Evolutionary conservation across 1,140 invertebrate species (phyloP).

Genomic region (Ylistrum balloti): DNA sequence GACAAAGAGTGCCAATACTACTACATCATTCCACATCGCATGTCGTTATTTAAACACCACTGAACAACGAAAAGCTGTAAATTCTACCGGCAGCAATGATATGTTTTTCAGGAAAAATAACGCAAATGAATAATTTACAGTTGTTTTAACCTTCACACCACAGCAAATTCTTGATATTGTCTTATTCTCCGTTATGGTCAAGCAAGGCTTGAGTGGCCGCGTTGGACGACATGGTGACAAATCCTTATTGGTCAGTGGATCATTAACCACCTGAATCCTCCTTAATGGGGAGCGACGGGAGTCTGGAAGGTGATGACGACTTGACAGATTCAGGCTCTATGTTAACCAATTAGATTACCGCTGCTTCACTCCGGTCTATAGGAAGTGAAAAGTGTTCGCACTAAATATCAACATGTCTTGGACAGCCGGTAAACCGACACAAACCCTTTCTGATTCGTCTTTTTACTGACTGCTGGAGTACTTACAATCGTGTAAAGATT

Average conservation of each 20-base stretch:
- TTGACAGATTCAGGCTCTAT: not conserved
- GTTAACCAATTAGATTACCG: conserved; percentile 2
- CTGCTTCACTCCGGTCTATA: not conserved
- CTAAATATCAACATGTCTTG: not conserved
- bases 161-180: not conserved
- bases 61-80: not conserved
- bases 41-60: not conserved
- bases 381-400: not conserved
- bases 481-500: no score
- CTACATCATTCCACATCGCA: not conserved
- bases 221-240: not conserved
- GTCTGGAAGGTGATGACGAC: conserved; percentile 22
- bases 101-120: not conserved
- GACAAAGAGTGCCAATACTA: not conserved
- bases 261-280: conserved; percentile 3
- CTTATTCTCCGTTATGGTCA: not conserved
- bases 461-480: no score
- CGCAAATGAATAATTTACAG: not conserved
- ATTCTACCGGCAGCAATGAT: not conserved
- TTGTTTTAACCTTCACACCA: not conserved
- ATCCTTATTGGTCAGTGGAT: not conserved
- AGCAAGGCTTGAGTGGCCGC: not conserved
- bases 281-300: not conserved
- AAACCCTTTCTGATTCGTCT: no score
- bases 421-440: no score